Conservation (phyloP, 92 coral and sea anemone genomes). For the Heliopora coerulea region DNA sequence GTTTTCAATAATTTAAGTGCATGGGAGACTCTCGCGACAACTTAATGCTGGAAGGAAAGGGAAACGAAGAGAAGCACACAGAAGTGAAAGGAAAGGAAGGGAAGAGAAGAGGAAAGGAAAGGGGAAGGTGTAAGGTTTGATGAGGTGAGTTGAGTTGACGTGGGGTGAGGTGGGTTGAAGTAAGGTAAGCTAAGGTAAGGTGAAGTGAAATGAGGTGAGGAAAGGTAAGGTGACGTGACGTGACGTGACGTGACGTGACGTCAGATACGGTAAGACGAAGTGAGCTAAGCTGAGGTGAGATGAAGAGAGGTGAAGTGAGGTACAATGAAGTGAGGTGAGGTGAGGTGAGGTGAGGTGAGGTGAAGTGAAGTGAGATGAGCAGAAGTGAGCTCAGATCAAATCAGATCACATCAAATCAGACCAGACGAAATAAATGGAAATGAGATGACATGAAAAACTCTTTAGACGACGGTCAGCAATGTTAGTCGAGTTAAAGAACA, state of each 20-base stretch:
- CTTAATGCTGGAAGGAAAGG: too few relatives aligned
- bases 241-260: neutral
- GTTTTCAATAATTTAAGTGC: too few relatives aligned
- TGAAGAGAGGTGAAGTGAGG: neutral
- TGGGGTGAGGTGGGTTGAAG: conserved; percentile 12
- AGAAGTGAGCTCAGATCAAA: neutral
- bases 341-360: conserved; percentile 3
- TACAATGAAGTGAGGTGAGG: neutral
- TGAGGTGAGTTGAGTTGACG: conserved; percentile 9
- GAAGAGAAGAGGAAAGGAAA: too few relatives aligned
- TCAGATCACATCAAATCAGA: neutral
- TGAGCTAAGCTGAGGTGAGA: neutral
- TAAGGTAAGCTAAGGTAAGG: conserved; percentile 11
- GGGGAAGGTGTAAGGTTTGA: too few relatives aligned
- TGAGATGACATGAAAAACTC: too few relatives aligned
- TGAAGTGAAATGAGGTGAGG: conserved; percentile 1
- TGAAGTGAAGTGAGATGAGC: neutral
- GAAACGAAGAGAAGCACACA: too few relatives aligned
- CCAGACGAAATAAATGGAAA: neutral
- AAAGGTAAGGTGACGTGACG: too few relatives aligned
- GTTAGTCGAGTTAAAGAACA: too few relatives aligned
- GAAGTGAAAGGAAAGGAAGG: too few relatives aligned
- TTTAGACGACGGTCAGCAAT: too few relatives aligned
- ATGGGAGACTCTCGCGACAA: too few relatives aligned
- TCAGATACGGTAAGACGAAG: neutral